phyloP scores from a whole-genome alignment of 1,140 invertebrate genomes.

The Laupala kohalensis region DNA sequence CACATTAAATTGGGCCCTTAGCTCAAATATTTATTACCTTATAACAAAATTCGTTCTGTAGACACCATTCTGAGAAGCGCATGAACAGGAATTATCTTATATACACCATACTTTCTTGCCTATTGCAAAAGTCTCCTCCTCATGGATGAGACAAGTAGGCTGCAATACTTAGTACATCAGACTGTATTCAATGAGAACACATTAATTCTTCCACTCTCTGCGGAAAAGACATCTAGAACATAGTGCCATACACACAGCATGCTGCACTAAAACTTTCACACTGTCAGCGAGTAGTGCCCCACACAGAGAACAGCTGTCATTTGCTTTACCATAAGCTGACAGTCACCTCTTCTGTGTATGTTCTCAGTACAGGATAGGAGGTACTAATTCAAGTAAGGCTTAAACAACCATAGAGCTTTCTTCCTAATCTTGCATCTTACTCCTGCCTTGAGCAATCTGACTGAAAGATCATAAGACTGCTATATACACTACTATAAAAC shows the following conservation, averaged over 20 bases:
- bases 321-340: not conserved
- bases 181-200: not conserved
- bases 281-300: not conserved
- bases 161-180: not conserved
- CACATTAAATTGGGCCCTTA: not conserved
- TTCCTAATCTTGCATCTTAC: not conserved
- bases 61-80: not conserved
- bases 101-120: not conserved
- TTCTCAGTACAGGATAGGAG: not conserved
- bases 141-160: not conserved
- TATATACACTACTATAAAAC: not conserved
- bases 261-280: not conserved
- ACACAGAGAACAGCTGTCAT: not conserved
- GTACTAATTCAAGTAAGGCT: not conserved
- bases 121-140: not conserved
- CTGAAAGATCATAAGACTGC: not conserved
- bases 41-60: not conserved
- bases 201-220: not conserved
- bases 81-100: not conserved
- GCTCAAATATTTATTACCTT: not conserved
- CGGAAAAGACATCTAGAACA: not conserved
- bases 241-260: not conserved
- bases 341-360: not conserved
- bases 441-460: not conserved
- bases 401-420: not conserved